Conservation (phyloP, 2,113 vertebrate genomes). For the Pterophyllum scalare region DNA sequence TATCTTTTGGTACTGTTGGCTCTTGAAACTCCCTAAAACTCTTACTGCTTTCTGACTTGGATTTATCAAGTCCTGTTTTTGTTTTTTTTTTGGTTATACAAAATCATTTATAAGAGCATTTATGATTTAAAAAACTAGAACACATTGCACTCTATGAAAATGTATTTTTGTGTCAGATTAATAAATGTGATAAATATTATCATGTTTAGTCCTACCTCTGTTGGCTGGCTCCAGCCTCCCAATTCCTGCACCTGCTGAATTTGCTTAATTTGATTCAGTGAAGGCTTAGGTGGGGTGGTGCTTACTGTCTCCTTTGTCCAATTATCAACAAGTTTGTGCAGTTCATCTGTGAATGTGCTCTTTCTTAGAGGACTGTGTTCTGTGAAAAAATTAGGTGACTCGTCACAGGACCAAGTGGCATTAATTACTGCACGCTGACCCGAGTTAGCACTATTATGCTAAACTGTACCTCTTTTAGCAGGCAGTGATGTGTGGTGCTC, state of each 20-base stretch:
- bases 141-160: background rate
- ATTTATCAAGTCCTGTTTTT: background rate
- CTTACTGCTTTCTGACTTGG: background rate
- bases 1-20: background rate
- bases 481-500: slow-evolving; percentile 52
- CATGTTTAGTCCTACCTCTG: slow-evolving; percentile 79
- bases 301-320: slow-evolving; percentile 89
- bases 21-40: background rate
- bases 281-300: slow-evolving; percentile 83
- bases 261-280: slow-evolving; percentile 92
- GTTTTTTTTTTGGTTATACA: background rate
- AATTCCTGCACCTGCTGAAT: slow-evolving; percentile 88
- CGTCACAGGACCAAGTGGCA: background rate
- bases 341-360: slow-evolving; percentile 91
- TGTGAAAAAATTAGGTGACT: slow-evolving; percentile 42
- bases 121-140: background rate
- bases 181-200: background rate
- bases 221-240: slow-evolving; percentile 83
- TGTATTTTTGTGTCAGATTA: background rate
- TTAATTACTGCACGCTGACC: background rate
- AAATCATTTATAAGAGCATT: background rate
- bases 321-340: slow-evolving; percentile 93
- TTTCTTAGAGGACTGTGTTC: slow-evolving; percentile 82
- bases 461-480: slow-evolving; percentile 66
- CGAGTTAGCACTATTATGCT: background rate